These are phyloP conservation scores for Calidris pugnax DNA, from an alignment of 2,113 vertebrate species.

Conservation along the genomic window DNA sequence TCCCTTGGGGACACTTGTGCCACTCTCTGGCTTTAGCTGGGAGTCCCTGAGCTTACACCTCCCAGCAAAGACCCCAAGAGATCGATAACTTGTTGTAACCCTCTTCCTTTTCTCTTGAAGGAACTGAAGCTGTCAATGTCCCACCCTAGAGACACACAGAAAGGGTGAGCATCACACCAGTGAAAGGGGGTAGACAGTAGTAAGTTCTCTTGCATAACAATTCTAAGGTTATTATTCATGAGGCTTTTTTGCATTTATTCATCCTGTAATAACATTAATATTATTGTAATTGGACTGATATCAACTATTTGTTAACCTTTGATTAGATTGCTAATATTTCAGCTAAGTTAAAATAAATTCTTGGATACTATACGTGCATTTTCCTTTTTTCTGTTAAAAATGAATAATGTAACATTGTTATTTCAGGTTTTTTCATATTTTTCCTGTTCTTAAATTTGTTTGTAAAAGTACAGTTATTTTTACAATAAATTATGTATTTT, in stretches of 20 bases:
- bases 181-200: background rate
- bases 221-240: background rate
- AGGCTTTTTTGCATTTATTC: background rate
- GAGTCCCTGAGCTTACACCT: background rate
- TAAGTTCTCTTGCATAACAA: background rate
- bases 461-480: background rate
- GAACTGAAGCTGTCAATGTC: background rate
- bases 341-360: background rate
- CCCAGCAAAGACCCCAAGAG: background rate
- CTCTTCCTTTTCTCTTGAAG: background rate
- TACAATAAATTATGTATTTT: background rate
- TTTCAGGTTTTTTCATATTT: background rate
- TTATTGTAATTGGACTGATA: background rate
- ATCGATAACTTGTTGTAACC: background rate
- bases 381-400: background rate
- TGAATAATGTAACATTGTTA: rapidly evolving
- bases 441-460: background rate
- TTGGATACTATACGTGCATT: background rate
- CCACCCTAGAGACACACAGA: background rate
- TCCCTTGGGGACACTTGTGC: background rate
- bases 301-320: background rate
- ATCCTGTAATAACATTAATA: background rate
- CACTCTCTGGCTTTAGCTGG: background rate
- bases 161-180: background rate
- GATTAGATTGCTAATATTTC: background rate